Evolutionary conservation across 1,140 invertebrate genomes (phyloP), one percentile per base, ranked within the genome.

Genomic region (Muscidifurax raptorellus): DNA sequence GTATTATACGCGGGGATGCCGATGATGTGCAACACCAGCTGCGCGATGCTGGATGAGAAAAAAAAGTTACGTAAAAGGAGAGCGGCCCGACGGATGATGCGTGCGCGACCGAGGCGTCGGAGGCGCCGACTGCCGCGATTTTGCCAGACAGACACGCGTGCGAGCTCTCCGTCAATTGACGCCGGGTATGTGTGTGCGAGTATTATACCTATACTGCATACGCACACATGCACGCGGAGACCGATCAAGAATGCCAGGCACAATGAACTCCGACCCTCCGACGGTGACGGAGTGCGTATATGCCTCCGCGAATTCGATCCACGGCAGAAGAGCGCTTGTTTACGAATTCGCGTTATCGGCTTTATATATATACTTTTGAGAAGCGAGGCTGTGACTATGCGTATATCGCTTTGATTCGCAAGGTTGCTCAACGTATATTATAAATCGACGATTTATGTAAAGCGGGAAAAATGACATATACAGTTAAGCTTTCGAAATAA

Each of bases 241-340:
- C 52, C 52, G 52, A 59, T n/a, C 22, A 18, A 59, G 52, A 59
- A 89, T 90, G 25, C 67, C 22, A 52, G 88, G 90, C 90, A 90
- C 90, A 90, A 91, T 91, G 90, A 91, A 91, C 90, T 90, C 87
- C 90, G 90, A 91, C 89, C 90, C 89, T 87, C 83, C 67, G 83
- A 71, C 82, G 80, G 27, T 30, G 52, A 13, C 7, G 18, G 13
- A 25, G n/a, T 12, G 59, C n/a, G 59, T 64, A 25, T 64, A 64
- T 64, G 59, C 59, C 18, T 64, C 18, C 67, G 32, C 5, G 67
- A 69, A 69, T 27, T 69, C 30, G 67, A 69, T 69, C 67, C 67
- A 66, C 1, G 40, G 40, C 40, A 10, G 32, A 32, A 15, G 47
- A 0, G 15, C 13, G 0, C n/a, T n/a, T 52, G 47, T 52, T 52